Percentiles rank a stretch among this genome's conserved stretches.
These are phyloP conservation scores for Erpobdella octoculata DNA, from an alignment of 2,888 invertebrate species.

Conservation along the genomic window DNA sequence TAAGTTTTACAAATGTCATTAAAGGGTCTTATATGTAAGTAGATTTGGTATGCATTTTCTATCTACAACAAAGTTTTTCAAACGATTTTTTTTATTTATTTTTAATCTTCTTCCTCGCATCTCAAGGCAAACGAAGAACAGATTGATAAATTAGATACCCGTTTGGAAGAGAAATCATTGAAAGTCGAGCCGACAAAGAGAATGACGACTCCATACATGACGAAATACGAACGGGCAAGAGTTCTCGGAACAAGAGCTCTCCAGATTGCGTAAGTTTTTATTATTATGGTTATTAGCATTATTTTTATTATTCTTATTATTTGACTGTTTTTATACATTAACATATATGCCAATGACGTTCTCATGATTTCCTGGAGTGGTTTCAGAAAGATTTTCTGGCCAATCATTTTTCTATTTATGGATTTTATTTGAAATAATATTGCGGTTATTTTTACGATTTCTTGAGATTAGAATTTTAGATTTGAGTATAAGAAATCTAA, in stretches of 20 bases:
- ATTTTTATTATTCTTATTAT: slow-evolving; percentile 22
- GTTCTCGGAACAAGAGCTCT: slow-evolving; percentile 89
- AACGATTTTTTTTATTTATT: background rate
- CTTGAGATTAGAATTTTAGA: too few species aligned
- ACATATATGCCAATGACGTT: too few species aligned
- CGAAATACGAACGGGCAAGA: slow-evolving; percentile 87
- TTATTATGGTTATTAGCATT: too few species aligned
- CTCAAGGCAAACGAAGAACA: slow-evolving; percentile 80
- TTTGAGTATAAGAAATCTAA: too few species aligned
- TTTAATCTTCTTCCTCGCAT: slow-evolving; percentile 50
- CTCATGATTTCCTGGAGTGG: too few species aligned
- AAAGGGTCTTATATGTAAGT: background rate
- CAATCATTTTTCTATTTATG: too few species aligned
- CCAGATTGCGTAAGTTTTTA: slow-evolving; percentile 71
- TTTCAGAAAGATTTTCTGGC: too few species aligned
- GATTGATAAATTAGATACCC: slow-evolving; percentile 58
- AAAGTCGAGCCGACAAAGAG: slow-evolving; percentile 60
- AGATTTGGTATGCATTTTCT: background rate
- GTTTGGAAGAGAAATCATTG: slow-evolving; percentile 59
- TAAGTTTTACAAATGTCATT: too few species aligned
- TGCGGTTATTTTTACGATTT: too few species aligned
- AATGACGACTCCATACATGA: slow-evolving; percentile 96
- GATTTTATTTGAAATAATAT: too few species aligned
- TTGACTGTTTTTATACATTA: background rate
- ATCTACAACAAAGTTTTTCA: background rate